Conservation (phyloP, 2,888 invertebrate species). For the Lacanobia oleracea region DNA sequence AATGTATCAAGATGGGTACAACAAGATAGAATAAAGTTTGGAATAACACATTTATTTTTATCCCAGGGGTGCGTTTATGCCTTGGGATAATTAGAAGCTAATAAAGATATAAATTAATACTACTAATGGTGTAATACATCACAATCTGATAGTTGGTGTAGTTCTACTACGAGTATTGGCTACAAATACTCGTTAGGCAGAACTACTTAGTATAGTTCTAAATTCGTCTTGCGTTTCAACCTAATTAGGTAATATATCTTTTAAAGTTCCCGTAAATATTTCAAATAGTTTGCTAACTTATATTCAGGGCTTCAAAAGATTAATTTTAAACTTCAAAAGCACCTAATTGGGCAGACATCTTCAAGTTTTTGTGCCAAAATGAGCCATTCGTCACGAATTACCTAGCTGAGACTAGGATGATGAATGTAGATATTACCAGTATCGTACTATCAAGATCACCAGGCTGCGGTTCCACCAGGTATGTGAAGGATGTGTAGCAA, state of each 20-base stretch:
- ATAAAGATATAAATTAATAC: too few relatives aligned
- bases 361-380: constrained; percentile 24
- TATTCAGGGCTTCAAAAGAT: constrained; percentile 11
- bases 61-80: too few relatives aligned
- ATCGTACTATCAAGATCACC: too few relatives aligned
- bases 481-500: too few relatives aligned
- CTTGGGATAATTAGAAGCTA: too few relatives aligned
- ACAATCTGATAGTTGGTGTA: too few relatives aligned
- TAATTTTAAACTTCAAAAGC: constrained; percentile 29
- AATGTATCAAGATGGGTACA: too few relatives aligned
- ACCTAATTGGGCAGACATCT: constrained; percentile 14
- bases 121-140: too few relatives aligned
- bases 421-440: not conserved
- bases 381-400: not conserved
- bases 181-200: constrained; percentile 4
- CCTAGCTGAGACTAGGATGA: not conserved
- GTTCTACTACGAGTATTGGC: not conserved
- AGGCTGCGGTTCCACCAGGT: too few relatives aligned
- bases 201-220: constrained; percentile 13
- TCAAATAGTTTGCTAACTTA: constrained; percentile 8
- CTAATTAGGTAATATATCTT: constrained; percentile 44
- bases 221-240: constrained; percentile 27
- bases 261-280: constrained; percentile 51
- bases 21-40: too few relatives aligned
- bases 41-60: too few relatives aligned